Base-by-base conservation (phyloP, 2,113 vertebrate genomes). In the Pedionomus torquatus region DNA sequence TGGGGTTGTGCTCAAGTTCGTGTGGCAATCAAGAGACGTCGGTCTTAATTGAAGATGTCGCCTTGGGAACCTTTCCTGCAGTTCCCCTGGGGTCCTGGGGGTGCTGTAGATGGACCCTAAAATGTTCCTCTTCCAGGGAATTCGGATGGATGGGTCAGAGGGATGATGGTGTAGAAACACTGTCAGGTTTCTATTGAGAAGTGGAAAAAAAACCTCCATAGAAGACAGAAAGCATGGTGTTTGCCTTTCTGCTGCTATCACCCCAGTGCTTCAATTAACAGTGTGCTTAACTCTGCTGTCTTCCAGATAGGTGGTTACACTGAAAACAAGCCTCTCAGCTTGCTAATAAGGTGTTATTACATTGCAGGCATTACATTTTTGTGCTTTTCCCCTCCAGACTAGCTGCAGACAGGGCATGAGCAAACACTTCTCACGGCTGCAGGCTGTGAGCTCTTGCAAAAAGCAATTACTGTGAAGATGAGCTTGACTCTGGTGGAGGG, bases 131-230 rank as follows among this genome's bases (percentile, higher is more conserved):
- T 44, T 44, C 13, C 10, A 16, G 55, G 35, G 15, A 15, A 10
- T n/a, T 46, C 0, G 2, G 66, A 7, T n/a, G 63, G 49, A 7
- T 63, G 39, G 33, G 39, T 68, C n/a, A 24, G 13, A 77, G 70
- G 37, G n/a, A 8, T 64, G 69, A 5, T 71, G 7, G 33, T 44
- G 5, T 0, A n/a, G n/a, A n/a, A n/a, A n/a, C 63, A 41, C 46
- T 70, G 60, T 37, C 15, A 0, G n/a, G 7, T 46, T 82, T 68
- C 17, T 89, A 1, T 17, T 11, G 44, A 77, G 89, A 51, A 64
- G 61, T 58, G n/a, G 39, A 12, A 10, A 6, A 6, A 69, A 78
- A 51, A 17, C 4, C 8, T 39, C 0, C 2, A 2, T 6, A 4
- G 5, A 43, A 33, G 48, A 43, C 3, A 20, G 24, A 31, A 65